Evolutionary conservation across 2,888 invertebrate genomes (phyloP).

Genomic region (Drosophila parthenogenetica): DNA sequence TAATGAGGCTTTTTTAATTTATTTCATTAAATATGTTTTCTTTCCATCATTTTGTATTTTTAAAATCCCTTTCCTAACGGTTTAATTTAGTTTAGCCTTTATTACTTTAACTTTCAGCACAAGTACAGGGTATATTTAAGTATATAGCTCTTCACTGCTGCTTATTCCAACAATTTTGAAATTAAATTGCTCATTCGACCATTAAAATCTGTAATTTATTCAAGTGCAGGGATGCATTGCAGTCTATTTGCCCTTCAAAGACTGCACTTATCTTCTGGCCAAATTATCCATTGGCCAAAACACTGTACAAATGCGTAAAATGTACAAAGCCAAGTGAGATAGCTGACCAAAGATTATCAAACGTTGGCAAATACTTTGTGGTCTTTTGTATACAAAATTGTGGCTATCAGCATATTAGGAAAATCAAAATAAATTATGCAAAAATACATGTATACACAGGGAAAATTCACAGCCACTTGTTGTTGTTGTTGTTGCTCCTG

Average conservation of each 20-base stretch:
- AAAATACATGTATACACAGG: slow-evolving; percentile 48
- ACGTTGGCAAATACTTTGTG: slow-evolving; percentile 53
- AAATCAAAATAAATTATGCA: slow-evolving; percentile 73
- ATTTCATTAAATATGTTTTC: neutral
- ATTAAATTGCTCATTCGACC: slow-evolving; percentile 42
- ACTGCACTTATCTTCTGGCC: slow-evolving; percentile 47
- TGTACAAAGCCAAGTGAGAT: slow-evolving; percentile 1
- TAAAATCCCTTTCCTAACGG: too few species aligned
- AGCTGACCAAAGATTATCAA: slow-evolving; percentile 11
- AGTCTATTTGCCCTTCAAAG: slow-evolving; percentile 39
- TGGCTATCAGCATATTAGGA: slow-evolving; percentile 56
- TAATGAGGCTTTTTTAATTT: too few species aligned
- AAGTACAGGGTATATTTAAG: neutral
- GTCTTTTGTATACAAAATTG: slow-evolving; percentile 56
- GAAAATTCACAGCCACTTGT: slow-evolving; percentile 38
- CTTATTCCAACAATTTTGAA: slow-evolving; percentile 9
- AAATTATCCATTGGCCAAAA: slow-evolving; percentile 53
- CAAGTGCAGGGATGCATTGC: slow-evolving; percentile 38
- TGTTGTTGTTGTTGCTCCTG: too few species aligned
- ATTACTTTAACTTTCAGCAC: too few species aligned
- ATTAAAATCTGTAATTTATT: slow-evolving; percentile 45
- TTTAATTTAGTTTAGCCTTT: too few species aligned
- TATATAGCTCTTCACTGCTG: neutral
- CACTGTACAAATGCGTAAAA: slow-evolving; percentile 7
- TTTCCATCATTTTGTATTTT: too few species aligned